A percentile compares a stretch with the other conserved stretches of the same genome.
phyloP scores from a whole-genome alignment of 2,113 vertebrate species.

The Felis catus region DNA sequence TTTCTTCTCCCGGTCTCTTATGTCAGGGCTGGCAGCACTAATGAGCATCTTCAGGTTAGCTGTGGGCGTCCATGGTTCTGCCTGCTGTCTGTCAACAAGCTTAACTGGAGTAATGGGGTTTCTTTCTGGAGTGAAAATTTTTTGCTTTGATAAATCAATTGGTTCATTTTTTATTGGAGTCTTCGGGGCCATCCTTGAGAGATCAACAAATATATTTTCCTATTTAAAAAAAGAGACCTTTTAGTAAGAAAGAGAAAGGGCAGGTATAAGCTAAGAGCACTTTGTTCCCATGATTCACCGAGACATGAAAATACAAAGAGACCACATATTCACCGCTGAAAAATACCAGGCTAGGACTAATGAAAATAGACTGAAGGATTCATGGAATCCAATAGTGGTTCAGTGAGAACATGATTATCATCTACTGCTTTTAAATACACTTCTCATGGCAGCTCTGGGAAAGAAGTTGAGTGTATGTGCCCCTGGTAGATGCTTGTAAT shows the following conservation, averaged over 20 bases:
- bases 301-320: background rate
- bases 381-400: background rate
- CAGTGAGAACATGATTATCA: background rate
- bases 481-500: background rate
- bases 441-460: background rate
- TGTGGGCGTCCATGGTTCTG: conserved; percentile 89
- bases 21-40: conserved; percentile 90
- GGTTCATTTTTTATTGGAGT: conserved; percentile 90
- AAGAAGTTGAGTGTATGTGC: background rate
- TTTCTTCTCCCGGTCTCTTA: conserved; percentile 90
- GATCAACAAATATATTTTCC: conserved; percentile 93
- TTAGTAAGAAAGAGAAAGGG: conserved; percentile 58
- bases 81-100: conserved; percentile 79
- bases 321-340: background rate
- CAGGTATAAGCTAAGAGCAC: background rate
- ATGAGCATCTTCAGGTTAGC: conserved; percentile 90
- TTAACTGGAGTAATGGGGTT: conserved; percentile 92
- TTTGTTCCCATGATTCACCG: background rate
- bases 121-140: conserved; percentile 85
- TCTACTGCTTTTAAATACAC: background rate
- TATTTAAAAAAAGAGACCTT: conserved; percentile 77
- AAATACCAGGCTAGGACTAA: background rate
- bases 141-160: conserved; percentile 85
- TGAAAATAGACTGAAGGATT: background rate
- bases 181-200: conserved; percentile 86